These are phyloP conservation scores for Eptesicus fuscus DNA, from an alignment of 2,113 vertebrate species.

Conservation along the genomic window DNA sequence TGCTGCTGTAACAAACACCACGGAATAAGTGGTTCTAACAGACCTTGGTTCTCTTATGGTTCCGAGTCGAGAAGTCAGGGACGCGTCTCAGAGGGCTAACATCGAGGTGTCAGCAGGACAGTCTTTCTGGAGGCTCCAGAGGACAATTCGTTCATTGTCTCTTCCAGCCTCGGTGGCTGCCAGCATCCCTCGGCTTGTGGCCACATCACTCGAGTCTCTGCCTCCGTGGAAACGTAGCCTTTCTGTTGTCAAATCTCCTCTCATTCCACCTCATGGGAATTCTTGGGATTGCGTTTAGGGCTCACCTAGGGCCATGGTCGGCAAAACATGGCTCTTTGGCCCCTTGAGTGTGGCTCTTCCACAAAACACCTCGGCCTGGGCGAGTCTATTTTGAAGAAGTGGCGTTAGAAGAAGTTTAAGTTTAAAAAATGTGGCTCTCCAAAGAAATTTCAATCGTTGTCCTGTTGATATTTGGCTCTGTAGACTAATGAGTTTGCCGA, in stretches of 20 bases:
- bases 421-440: too few species aligned
- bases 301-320: too few species aligned
- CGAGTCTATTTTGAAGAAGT: too few species aligned
- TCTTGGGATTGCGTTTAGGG: background rate
- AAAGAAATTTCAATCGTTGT: too few species aligned
- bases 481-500: too few species aligned
- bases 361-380: too few species aligned
- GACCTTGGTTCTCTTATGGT: background rate
- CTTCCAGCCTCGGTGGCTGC: background rate
- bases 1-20: background rate
- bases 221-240: background rate
- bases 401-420: too few species aligned
- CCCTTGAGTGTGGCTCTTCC: too few species aligned
- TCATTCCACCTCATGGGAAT: background rate
- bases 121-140: background rate
- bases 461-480: too few species aligned
- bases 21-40: background rate
- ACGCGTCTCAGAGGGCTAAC: background rate
- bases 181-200: background rate
- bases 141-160: too few species aligned
- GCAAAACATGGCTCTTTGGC: too few species aligned
- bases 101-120: rapidly evolving
- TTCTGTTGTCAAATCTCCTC: background rate
- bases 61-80: background rate
- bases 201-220: background rate